Conservation (phyloP, 2,888 invertebrate genomes). For the Synanthedon myopaeformis region DNA sequence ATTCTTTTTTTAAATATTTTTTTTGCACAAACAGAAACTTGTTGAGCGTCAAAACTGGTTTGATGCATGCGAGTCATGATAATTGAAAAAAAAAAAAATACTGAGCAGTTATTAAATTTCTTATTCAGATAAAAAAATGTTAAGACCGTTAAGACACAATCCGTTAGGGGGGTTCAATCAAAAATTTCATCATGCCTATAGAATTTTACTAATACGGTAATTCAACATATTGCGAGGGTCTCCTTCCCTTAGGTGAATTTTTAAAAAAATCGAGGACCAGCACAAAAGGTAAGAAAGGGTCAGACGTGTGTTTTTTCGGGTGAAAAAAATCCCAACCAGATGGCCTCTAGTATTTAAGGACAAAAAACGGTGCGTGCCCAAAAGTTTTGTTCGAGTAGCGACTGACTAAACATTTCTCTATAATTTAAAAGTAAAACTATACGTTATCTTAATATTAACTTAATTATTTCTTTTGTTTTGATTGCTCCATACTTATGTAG, state of each 20-base stretch:
- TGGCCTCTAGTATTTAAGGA: slow-evolving; percentile 59
- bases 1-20: neutral
- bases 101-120: slow-evolving; percentile 28
- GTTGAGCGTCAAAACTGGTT: neutral
- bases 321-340: slow-evolving; percentile 63
- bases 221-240: slow-evolving; percentile 66
- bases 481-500: no score
- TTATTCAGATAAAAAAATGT: slow-evolving; percentile 14
- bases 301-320: slow-evolving; percentile 57
- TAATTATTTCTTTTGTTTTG: no score
- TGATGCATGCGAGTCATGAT: neutral
- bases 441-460: no score
- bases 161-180: slow-evolving; percentile 61
- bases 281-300: slow-evolving; percentile 67
- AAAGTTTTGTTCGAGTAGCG: slow-evolving; percentile 44
- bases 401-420: slow-evolving; percentile 1
- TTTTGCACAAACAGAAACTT: neutral
- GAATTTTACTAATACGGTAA: slow-evolving; percentile 67
- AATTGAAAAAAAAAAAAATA: slow-evolving; percentile 8
- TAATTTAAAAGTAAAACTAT: no score
- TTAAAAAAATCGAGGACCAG: slow-evolving; percentile 57
- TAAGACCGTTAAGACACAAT: slow-evolving; percentile 59
- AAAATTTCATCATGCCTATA: slow-evolving; percentile 64
- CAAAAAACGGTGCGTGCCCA: slow-evolving; percentile 66
- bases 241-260: slow-evolving; percentile 24